Evolutionary conservation across 2,888 invertebrate genomes (phyloP).

Genomic region (Acleris cristana): DNA sequence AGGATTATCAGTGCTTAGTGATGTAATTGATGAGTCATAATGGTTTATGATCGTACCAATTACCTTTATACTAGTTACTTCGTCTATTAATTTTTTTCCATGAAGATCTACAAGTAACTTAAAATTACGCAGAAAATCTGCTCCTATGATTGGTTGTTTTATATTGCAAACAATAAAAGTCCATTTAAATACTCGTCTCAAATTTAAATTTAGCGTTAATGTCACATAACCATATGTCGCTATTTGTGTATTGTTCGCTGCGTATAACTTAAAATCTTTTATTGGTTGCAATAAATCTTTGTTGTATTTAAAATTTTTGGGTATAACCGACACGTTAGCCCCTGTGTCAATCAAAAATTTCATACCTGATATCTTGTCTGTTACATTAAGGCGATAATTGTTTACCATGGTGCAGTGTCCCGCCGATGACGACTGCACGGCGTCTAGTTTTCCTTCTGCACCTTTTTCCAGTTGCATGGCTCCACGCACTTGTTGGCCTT

Average conservation of each 20-base stretch:
- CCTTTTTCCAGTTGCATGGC: neutral
- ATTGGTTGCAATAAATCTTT: slow-evolving; percentile 2
- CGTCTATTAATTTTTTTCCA: neutral
- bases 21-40: neutral
- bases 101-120: neutral
- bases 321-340: neutral
- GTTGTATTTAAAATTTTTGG: neutral
- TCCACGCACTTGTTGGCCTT: slow-evolving; percentile 2
- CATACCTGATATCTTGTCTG: neutral
- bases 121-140: neutral
- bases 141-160: neutral
- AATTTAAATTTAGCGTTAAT: neutral
- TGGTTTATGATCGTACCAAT: too few relatives aligned
- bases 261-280: neutral
- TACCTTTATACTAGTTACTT: neutral
- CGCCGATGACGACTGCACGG: neutral
- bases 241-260: neutral
- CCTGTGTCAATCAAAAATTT: neutral
- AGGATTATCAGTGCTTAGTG: slow-evolving; percentile 6
- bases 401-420: slow-evolving; percentile 6
- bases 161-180: neutral
- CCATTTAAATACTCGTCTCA: slow-evolving; percentile 5
- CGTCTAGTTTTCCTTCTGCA: neutral
- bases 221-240: slow-evolving; percentile 4
- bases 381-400: slow-evolving; percentile 4